Conservation (phyloP, 2,888 invertebrate species). For the Tachina fera region DNA sequence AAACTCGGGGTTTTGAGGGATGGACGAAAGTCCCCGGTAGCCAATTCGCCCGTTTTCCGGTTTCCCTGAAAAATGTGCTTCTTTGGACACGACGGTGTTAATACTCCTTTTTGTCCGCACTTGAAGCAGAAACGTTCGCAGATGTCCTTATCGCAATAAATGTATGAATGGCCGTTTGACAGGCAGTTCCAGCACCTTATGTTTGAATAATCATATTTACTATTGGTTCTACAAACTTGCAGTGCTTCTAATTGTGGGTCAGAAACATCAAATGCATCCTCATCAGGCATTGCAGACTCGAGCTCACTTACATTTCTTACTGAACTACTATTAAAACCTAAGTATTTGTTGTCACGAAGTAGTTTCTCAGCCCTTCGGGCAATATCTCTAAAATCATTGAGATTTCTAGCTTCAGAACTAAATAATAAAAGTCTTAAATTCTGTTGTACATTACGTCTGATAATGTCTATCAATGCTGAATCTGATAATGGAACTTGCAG, state of each 20-base stretch:
- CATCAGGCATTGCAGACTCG: not conserved
- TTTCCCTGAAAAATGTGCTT: slow-evolving; percentile 48
- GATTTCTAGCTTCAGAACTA: not conserved
- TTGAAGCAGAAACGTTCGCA: slow-evolving; percentile 20
- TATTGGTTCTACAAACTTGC: not conserved
- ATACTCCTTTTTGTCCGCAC: too few species aligned
- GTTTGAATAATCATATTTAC: slow-evolving; percentile 1
- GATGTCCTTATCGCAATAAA: slow-evolving; percentile 9
- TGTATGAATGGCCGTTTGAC: slow-evolving; percentile 25
- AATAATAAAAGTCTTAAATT: slow-evolving; percentile 30
- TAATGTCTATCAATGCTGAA: not conserved
- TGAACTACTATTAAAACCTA: not conserved
- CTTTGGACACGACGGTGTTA: too few species aligned
- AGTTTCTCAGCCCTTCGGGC: slow-evolving; percentile 11
- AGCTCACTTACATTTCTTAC: slow-evolving; percentile 12
- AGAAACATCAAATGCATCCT: not conserved
- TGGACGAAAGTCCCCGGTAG: slow-evolving; percentile 26
- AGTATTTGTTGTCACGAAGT: slow-evolving; percentile 1
- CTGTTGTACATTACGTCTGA: slow-evolving; percentile 5
- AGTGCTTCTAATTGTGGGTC: slow-evolving; percentile 24
- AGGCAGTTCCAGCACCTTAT: slow-evolving; percentile 44
- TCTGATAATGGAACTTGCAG: slow-evolving; percentile 12
- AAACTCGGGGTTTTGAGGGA: slow-evolving; percentile 34
- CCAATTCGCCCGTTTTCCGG: slow-evolving; percentile 31
- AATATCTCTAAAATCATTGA: slow-evolving; percentile 17